Conservation (phyloP, 2,113 vertebrate genomes). For the Labeo rohita region DNA sequence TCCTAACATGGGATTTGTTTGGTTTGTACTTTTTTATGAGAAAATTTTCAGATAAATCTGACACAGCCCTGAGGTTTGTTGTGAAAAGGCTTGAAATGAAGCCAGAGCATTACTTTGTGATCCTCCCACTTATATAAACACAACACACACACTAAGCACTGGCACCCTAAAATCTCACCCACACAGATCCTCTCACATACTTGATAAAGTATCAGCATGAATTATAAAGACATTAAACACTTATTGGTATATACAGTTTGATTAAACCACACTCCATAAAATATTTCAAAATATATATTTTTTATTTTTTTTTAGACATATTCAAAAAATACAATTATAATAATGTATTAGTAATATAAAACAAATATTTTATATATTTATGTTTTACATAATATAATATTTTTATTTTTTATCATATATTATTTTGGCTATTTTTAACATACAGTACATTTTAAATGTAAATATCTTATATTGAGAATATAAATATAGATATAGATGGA, state of each 20-base stretch:
- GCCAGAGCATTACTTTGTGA: conserved; percentile 62
- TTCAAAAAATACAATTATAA: too few relatives aligned
- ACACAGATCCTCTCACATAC: conserved; percentile 16
- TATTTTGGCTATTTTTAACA: too few relatives aligned
- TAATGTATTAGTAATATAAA: too few relatives aligned
- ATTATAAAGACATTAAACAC: background rate
- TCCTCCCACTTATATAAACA: conserved; percentile 66
- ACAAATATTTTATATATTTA: too few relatives aligned
- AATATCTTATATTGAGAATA: too few relatives aligned
- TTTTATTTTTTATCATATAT: too few relatives aligned
- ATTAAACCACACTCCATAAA: background rate
- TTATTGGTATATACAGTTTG: background rate
- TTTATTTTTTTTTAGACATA: too few relatives aligned
- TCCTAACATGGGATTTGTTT: conserved; percentile 65
- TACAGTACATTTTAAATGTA: too few relatives aligned
- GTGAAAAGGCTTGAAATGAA: conserved; percentile 59
- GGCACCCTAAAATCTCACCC: conserved; percentile 19
- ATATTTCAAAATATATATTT: too few relatives aligned
- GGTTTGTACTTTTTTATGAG: conserved; percentile 67
- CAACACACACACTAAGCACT: conserved; percentile 47
- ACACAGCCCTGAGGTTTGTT: conserved; percentile 59
- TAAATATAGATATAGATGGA: too few relatives aligned
- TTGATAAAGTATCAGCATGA: conserved; percentile 7
- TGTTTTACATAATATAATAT: too few relatives aligned
- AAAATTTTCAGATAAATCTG: conserved; percentile 66